Percentiles rank a stretch among this genome's conserved stretches.
Conservation (phyloP, 2,797 vertebrate genomes). For the Emys orbicularis region DNA sequence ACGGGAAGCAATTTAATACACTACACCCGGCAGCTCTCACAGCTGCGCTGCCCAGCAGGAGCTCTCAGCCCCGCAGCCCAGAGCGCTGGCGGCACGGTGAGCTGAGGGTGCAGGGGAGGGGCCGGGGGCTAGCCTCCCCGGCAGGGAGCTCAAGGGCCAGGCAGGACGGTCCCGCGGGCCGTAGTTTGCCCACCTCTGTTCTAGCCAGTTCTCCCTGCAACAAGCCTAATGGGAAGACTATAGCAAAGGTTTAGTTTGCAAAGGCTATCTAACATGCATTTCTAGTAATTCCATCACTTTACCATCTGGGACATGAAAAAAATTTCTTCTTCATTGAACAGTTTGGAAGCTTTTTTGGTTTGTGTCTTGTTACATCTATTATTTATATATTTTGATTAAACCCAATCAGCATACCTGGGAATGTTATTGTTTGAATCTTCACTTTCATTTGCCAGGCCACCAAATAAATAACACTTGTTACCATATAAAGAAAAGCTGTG, state of each 20-base stretch:
- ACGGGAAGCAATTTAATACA: no score
- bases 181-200: background rate
- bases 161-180: no score
- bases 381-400: constrained; percentile 9
- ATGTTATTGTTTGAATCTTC: constrained; percentile 96
- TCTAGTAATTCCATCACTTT: background rate
- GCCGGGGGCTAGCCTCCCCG: no score
- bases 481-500: constrained; percentile 95
- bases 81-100: no score
- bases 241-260: background rate
- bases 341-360: background rate
- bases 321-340: background rate
- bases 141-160: no score
- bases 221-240: background rate
- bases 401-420: constrained; percentile 85
- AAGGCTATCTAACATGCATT: background rate
- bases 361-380: background rate
- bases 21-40: no score
- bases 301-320: background rate
- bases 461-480: constrained; percentile 97
- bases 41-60: no score
- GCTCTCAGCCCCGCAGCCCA: no score
- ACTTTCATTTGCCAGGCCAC: constrained; percentile 96
- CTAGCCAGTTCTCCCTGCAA: background rate
- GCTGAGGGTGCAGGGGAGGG: no score